These are phyloP conservation scores for Propithecus perrieri DNA, from an alignment of 2,797 vertebrate genomes.

Conservation along the genomic window DNA sequence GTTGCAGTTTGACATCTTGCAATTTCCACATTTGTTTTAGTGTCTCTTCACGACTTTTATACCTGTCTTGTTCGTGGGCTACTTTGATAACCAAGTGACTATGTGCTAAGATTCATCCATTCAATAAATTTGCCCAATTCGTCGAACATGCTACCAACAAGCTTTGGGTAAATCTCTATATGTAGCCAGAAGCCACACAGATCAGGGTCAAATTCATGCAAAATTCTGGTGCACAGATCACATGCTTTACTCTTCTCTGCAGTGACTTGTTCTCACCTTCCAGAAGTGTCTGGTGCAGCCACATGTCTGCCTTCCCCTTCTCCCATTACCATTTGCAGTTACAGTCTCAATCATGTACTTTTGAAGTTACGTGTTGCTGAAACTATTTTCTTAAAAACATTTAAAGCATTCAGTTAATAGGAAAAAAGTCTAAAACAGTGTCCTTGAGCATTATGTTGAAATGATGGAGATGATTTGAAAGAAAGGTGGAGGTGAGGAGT, in stretches of 20 bases:
- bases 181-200: neutral
- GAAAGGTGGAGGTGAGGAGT: neutral
- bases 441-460: neutral
- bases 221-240: neutral
- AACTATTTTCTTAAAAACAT: neutral
- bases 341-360: neutral
- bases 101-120: neutral
- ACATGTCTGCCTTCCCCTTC: too few species aligned
- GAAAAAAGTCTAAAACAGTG: neutral
- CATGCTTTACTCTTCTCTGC: neutral
- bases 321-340: neutral
- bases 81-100: neutral
- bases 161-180: neutral
- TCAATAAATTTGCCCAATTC: neutral
- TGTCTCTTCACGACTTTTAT: neutral
- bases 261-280: neutral
- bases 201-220: neutral
- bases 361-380: neutral
- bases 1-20: accelerated
- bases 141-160: neutral
- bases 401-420: neutral
- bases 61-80: neutral
- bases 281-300: neutral
- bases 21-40: neutral
- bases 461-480: neutral